Evolutionary conservation across 2,888 invertebrate genomes (phyloP).

Genomic region (Zhuqinia jingwanae): DNA sequence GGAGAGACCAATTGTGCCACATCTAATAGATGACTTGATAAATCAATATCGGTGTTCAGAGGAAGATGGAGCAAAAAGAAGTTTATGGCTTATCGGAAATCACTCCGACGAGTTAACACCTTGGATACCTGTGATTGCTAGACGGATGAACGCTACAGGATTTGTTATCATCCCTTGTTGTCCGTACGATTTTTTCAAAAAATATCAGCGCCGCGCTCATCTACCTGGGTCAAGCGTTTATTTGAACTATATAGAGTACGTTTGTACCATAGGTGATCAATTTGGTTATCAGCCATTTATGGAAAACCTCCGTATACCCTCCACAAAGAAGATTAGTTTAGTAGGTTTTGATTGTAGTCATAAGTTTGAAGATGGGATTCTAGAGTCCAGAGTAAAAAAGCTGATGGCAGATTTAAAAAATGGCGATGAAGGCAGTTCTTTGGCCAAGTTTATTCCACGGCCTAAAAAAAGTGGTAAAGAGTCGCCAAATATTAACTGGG

Average conservation of each 20-base stretch:
- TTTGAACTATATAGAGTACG: conserved; percentile 82
- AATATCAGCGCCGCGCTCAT: conserved; percentile 83
- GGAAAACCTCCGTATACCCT: conserved; percentile 97
- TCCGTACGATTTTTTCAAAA: conserved; percentile 85
- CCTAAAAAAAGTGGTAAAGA: conserved; percentile 78
- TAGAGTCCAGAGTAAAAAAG: conserved; percentile 9
- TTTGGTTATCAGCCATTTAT: conserved; percentile 89
- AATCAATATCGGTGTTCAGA: neutral
- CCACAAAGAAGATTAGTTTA: conserved; percentile 86
- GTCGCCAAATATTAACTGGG: conserved; percentile 79
- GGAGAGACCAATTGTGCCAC: conserved; percentile 62
- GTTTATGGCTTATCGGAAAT: conserved; percentile 98
- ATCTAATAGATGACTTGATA: conserved; percentile 55
- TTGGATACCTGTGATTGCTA: conserved; percentile 97
- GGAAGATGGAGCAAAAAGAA: conserved; percentile 81
- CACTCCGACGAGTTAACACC: conserved; percentile 99
- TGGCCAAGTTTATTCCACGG: conserved; percentile 53
- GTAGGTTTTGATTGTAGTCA: conserved; percentile 72
- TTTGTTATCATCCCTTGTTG: conserved; percentile 98
- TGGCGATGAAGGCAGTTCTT: conserved; percentile 11
- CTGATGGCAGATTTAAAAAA: conserved; percentile 42
- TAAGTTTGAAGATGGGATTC: conserved; percentile 1
- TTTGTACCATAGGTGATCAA: conserved; percentile 84
- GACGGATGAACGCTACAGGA: conserved; percentile 88
- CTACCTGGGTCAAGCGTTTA: conserved; percentile 86